Base-by-base conservation (phyloP, 2,888 invertebrate genomes). In the Callosobruchus maculatus region DNA sequence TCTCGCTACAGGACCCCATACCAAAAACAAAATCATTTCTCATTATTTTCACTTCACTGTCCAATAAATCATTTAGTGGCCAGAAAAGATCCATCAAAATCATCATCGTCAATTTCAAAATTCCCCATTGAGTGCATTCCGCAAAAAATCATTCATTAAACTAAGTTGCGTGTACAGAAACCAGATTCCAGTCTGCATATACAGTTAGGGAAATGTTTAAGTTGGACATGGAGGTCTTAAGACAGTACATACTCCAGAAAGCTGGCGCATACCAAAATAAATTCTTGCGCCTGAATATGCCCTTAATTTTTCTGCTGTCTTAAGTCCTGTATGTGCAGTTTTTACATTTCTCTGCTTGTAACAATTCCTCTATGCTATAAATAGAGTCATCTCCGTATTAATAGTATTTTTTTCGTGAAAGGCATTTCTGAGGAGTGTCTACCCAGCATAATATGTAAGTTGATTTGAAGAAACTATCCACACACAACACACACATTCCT, bases 371-470 rank as follows among this genome's bases (percentile, higher is more conserved):
- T 26, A 26, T 26, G 3, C 30, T 3, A 30, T 30, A 3, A 5
- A 20, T 68, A 68, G 7, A 9, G 1, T 68, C 20, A 21, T 68
- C 21, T 68, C 68, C 4, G 22, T 68, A 68, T 68, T 68, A 68
- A 68, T 68, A 20, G 5, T 74, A 74, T 78, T 78, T 77, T 77
- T 75, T 26, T 7, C 49, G 49, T 49, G 18, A 49, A 85, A 85
- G 85, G 85, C 83, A 82, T 84, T 80, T 85, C 84, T 81, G 84
- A 85, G 85, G 86, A 86, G 84, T 85, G 84, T 81, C 84, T 86
- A 75, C 86, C 85, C 78, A 85, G 84, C 78, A 82, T 86, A 81
- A 84, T 84, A 82, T 87, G 87, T 87, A 87, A 87, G 87, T 87
- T 80, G 68, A n/a, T 21, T 21, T 68, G 5, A 30, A 30, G 49